These are phyloP conservation scores for Antechinus stuartii DNA, from an alignment of 2,113 vertebrate species.

Conservation along the genomic window DNA sequence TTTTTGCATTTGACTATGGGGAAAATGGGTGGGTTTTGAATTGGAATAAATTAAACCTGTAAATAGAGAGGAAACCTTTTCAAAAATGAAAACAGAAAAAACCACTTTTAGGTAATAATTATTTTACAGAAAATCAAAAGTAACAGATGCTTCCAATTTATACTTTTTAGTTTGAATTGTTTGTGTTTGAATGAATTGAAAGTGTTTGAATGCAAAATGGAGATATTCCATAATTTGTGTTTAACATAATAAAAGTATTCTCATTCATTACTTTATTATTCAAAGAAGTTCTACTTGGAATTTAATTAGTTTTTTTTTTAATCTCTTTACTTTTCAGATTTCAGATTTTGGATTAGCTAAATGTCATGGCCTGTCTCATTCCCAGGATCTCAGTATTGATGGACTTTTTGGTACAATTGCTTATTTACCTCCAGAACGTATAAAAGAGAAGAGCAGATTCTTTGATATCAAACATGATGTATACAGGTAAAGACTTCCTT, in stretches of 20 bases:
- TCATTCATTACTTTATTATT: not conserved
- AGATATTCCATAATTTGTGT: not conserved
- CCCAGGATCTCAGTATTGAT: conserved; percentile 96
- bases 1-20: not conserved
- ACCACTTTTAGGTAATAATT: not conserved
- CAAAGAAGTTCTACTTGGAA: not conserved
- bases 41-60: not conserved
- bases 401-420: conserved; percentile 97
- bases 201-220: not conserved
- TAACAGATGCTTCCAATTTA: not conserved
- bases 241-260: not conserved
- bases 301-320: not conserved
- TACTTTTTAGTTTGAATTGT: not conserved
- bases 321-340: conserved; percentile 84
- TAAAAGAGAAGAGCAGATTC: conserved; percentile 94
- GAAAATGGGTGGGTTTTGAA: not conserved
- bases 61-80: not conserved
- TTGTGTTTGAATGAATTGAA: not conserved
- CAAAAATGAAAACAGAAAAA: not conserved
- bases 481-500: conserved; percentile 88
- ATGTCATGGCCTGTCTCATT: conserved; percentile 94
- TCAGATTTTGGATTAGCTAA: conserved; percentile 98
- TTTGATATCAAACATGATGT: conserved; percentile 98
- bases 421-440: conserved; percentile 96
- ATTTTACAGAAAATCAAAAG: not conserved